Percentiles rank a stretch among this genome's conserved stretches.
Conservation (phyloP, 2,888 invertebrate species). For the Desoria tigrina region DNA sequence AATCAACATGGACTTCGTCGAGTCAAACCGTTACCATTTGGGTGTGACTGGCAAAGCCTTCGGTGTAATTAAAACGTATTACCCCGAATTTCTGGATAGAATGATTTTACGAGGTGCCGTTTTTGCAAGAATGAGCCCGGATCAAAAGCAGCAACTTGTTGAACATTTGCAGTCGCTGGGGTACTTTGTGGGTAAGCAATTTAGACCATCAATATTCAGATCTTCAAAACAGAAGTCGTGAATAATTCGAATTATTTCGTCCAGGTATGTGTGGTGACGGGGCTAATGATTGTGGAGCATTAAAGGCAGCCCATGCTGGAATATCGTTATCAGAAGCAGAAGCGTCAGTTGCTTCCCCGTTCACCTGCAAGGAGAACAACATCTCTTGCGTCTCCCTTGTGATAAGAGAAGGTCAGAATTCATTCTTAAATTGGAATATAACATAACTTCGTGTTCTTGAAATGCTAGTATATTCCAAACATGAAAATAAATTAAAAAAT, state of each 20-base stretch:
- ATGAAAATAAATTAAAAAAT: no score
- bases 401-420: conserved; percentile 57
- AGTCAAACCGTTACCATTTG: conserved; percentile 61
- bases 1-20: conserved; percentile 29
- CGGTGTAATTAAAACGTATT: conserved; percentile 71
- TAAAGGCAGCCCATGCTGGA: conserved; percentile 59
- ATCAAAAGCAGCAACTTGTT: conserved; percentile 90
- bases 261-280: conserved; percentile 61
- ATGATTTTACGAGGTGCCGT: conserved; percentile 72
- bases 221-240: no score
- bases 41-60: conserved; percentile 69
- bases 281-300: conserved; percentile 60
- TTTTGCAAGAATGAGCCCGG: conserved; percentile 92
- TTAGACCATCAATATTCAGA: no score
- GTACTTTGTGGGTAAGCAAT: conserved; percentile 76
- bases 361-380: conserved; percentile 81
- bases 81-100: conserved; percentile 67
- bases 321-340: conserved; percentile 66
- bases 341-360: conserved; percentile 90
- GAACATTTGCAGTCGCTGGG: conserved; percentile 82
- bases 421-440: conserved; percentile 13
- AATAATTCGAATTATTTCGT: conserved; percentile 28
- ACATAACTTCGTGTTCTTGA: no score
- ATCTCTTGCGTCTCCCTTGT: conserved; percentile 80
- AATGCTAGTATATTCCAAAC: no score